These are phyloP conservation scores for Haliclystus octoradiatus DNA, from an alignment of 30 jellyfish, hydroid and myxozoan genomes.

Conservation along the genomic window DNA sequence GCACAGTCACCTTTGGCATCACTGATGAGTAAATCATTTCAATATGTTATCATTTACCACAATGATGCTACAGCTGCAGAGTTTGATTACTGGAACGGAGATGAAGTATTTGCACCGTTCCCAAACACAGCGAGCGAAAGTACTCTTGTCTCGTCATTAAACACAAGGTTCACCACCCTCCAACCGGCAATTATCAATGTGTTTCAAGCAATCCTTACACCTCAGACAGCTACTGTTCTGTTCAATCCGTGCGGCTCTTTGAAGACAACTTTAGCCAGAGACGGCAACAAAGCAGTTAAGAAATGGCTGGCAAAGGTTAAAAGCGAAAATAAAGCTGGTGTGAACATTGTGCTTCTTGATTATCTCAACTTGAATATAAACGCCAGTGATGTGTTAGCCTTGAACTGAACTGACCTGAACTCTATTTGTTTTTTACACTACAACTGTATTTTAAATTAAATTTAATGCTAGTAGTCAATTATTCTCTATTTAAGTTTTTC, in stretches of 20 bases:
- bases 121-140: slow-evolving; percentile 30
- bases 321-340: slow-evolving; percentile 40
- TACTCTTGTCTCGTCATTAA: slow-evolving; percentile 18
- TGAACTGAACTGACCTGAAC: too few species aligned
- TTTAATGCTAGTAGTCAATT: too few species aligned
- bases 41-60: slow-evolving; percentile 40
- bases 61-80: slow-evolving; percentile 9
- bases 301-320: slow-evolving; percentile 41
- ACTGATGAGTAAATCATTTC: slow-evolving; percentile 22
- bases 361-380: too few species aligned
- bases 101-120: slow-evolving; percentile 57
- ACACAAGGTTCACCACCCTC: slow-evolving; percentile 39
- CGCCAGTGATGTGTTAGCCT: neutral
- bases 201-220: slow-evolving; percentile 67
- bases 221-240: slow-evolving; percentile 45
- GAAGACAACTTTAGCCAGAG: slow-evolving; percentile 24
- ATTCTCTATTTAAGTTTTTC: too few species aligned
- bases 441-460: too few species aligned
- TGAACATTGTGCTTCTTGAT: slow-evolving; percentile 66
- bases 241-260: slow-evolving; percentile 33
- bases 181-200: slow-evolving; percentile 37
- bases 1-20: slow-evolving; percentile 21
- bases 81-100: slow-evolving; percentile 30
- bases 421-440: too few species aligned
- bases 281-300: slow-evolving; percentile 35